These are phyloP conservation scores for Holocentrus rufus DNA, from an alignment of 2,797 vertebrate genomes.

Conservation along the genomic window DNA sequence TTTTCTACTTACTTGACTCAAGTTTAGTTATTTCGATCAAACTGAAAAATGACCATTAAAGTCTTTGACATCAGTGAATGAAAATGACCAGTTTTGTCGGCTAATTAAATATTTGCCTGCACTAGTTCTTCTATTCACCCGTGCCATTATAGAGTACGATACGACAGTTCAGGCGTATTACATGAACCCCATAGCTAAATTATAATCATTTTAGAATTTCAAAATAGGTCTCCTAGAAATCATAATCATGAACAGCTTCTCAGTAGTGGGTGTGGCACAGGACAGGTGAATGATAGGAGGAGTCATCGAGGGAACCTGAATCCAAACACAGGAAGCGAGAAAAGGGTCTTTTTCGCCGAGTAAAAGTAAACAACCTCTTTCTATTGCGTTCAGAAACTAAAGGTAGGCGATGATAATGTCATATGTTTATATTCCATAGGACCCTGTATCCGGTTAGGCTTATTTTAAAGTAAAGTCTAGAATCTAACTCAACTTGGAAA, in stretches of 20 bases:
- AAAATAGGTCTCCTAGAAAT: neutral
- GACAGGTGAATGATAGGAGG: slow-evolving; percentile 55
- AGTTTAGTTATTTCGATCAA: too few relatives aligned
- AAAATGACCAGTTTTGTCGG: too few relatives aligned
- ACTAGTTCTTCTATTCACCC: too few relatives aligned
- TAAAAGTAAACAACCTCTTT: slow-evolving; percentile 5
- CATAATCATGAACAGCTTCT: too few relatives aligned
- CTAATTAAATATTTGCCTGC: too few relatives aligned
- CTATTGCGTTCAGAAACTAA: neutral
- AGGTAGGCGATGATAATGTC: slow-evolving; percentile 40
- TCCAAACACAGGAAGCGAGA: slow-evolving; percentile 50
- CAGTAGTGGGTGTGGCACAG: slow-evolving; percentile 64
- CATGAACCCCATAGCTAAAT: too few relatives aligned
- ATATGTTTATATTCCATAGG: neutral
- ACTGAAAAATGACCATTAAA: too few relatives aligned
- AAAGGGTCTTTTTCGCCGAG: neutral
- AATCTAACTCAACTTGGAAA: too few relatives aligned
- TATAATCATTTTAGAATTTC: neutral
- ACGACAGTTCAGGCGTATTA: too few relatives aligned
- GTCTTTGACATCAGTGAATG: too few relatives aligned
- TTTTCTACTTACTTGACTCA: too few relatives aligned
- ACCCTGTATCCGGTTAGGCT: neutral
- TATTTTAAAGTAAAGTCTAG: neutral
- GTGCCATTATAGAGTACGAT: too few relatives aligned
- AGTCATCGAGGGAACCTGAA: neutral